Evolutionary conservation across 2,113 vertebrate species (phyloP), one percentile per base, ranked within the genome.

Genomic region (Panthera uncia): DNA sequence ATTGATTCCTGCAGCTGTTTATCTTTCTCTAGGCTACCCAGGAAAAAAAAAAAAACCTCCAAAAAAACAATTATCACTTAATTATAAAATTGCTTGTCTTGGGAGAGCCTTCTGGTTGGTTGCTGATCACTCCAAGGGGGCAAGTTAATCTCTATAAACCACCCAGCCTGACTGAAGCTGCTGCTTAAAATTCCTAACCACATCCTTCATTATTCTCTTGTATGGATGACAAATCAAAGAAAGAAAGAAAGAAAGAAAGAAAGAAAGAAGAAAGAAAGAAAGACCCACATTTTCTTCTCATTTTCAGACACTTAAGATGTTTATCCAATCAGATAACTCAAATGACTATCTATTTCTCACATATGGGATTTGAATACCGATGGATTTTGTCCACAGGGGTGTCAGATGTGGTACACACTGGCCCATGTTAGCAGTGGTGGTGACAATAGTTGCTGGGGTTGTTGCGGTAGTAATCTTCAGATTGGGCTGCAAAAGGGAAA

Each of bases 31-130:
- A 98, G 90, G 98, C 98, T 98, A 98, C 97, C 97, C 97, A 97
- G 96, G 83, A 41, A 57, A n/a, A 52, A 91, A 73, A 18, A 36
- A 38, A 52, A 27, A 38, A 6, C 69, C 78, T 88, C 89, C 50
- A 86, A 98, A 99, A 99, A 98, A 98, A 99, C 98, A 99, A 99
- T 99, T 99, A 99, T 98, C 98, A 98, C 98, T 99, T 99, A 99
- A 99, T 99, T 99, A 99, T 98, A 99, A 99, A 98, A 98, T 99
- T 98, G 97, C 98, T 98, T 98, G 98, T 97, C 98, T 99, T 97
- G 97, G 98, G 98, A 98, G 98, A 98, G 97, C 83, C 93, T 97
- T 80, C 97, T 98, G 95, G 97, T 98, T 98, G 98, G 98, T 94
- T 98, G 98, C 96, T 78, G 85, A 98, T 96, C 85, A 79, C 95